Percentiles rank a stretch among this genome's conserved stretches.
These are phyloP conservation scores for Choristoneura fumiferana DNA, from an alignment of 1,140 invertebrate genomes.

Conservation along the genomic window DNA sequence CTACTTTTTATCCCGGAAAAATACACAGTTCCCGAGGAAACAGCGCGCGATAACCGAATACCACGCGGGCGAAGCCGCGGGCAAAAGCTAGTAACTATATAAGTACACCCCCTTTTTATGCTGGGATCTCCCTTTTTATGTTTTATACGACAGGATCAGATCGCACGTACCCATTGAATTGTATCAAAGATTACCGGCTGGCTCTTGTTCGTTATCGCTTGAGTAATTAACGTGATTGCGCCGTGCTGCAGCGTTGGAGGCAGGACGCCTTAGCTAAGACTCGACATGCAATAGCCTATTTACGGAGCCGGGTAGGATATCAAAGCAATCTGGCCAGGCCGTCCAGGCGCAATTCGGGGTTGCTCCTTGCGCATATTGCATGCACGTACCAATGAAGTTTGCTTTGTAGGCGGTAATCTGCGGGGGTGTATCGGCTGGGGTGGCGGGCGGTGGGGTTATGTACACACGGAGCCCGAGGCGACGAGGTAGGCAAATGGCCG, in stretches of 20 bases:
- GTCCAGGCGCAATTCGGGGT: constrained; percentile 62
- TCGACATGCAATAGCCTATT: constrained; percentile 55
- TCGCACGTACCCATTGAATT: constrained; percentile 6
- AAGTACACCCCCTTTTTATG: neutral
- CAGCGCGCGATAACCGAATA: too few species aligned
- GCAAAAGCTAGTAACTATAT: too few species aligned
- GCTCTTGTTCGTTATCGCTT: constrained; percentile 29
- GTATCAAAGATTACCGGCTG: constrained; percentile 17
- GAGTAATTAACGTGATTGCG: constrained; percentile 70
- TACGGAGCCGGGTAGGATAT: constrained; percentile 50
- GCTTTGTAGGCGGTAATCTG: constrained; percentile 77
- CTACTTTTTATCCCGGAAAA: too few species aligned
- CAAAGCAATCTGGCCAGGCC: constrained; percentile 62
- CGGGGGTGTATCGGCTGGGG: constrained; percentile 66
- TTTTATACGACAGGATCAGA: too few species aligned
- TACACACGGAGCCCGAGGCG: constrained; percentile 73
- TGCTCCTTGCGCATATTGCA: constrained; percentile 76
- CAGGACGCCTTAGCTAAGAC: constrained; percentile 46
- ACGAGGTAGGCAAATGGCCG: constrained; percentile 75
- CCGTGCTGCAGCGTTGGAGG: constrained; percentile 33
- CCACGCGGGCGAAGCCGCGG: too few species aligned
- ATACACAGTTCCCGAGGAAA: too few species aligned
- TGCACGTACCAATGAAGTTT: constrained; percentile 77
- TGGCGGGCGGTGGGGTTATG: constrained; percentile 68
- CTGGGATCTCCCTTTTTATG: too few species aligned